These are phyloP conservation scores for Eubasilissa splendida DNA, from an alignment of 2,888 invertebrate genomes.

Conservation along the genomic window DNA sequence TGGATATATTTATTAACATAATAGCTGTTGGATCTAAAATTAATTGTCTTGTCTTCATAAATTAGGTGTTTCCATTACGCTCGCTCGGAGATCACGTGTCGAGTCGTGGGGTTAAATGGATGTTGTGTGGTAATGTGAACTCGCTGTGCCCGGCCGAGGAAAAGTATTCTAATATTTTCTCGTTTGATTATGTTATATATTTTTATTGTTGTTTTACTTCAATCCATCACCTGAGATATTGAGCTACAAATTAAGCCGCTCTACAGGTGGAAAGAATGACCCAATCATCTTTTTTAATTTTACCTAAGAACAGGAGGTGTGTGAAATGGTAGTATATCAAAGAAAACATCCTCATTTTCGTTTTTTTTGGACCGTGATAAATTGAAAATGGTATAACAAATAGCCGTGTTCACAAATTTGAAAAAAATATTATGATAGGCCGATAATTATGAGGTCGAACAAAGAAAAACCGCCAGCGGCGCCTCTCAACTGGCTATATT, in stretches of 20 bases:
- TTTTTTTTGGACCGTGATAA: slow-evolving; percentile 41
- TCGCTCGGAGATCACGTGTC: slow-evolving; percentile 18
- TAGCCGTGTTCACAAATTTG: slow-evolving; percentile 42
- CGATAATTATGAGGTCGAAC: slow-evolving; percentile 39
- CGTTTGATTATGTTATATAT: no score
- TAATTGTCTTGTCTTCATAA: slow-evolving; percentile 48
- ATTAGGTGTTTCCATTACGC: slow-evolving; percentile 35
- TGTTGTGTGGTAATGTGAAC: slow-evolving; percentile 16
- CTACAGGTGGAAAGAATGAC: no score
- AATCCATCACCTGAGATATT: no score
- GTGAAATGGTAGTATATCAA: slow-evolving; percentile 9
- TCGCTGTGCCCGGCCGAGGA: background rate
- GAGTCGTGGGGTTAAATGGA: slow-evolving; percentile 3
- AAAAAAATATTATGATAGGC: slow-evolving; percentile 54
- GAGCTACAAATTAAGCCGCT: no score
- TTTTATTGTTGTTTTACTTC: no score
- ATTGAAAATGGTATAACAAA: slow-evolving; percentile 44
- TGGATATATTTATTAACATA: slow-evolving; percentile 41
- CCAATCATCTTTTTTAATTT: slow-evolving; percentile 4
- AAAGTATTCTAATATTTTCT: no score
- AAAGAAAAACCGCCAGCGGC: slow-evolving; percentile 21
- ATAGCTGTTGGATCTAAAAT: slow-evolving; percentile 36
- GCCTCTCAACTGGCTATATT: slow-evolving; percentile 17
- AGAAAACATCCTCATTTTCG: background rate
- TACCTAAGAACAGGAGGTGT: background rate